phyloP scores from a whole-genome alignment of 2,113 vertebrate species.

The Dipodomys merriami region DNA sequence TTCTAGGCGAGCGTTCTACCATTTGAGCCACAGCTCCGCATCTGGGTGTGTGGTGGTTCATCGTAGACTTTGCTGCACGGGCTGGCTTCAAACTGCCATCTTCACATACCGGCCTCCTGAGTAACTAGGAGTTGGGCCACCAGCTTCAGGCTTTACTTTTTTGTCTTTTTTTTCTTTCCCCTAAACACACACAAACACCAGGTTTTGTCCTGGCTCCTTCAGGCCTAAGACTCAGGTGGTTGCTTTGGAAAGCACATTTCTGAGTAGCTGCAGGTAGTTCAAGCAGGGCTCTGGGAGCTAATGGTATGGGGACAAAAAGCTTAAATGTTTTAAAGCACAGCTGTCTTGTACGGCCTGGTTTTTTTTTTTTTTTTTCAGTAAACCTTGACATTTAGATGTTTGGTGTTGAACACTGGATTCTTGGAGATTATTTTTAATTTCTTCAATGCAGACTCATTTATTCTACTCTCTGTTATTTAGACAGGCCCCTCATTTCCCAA shows the following conservation, averaged over 20 bases:
- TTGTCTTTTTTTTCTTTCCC: too few species aligned
- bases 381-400: slow-evolving; percentile 50
- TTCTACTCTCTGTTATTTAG: background rate
- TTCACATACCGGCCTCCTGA: too few species aligned
- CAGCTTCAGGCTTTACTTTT: too few species aligned
- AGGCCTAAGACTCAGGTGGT: slow-evolving; percentile 53
- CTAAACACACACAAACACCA: too few species aligned
- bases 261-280: slow-evolving; percentile 66
- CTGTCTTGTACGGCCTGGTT: slow-evolving; percentile 11
- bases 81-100: too few species aligned
- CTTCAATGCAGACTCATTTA: background rate
- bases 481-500: background rate
- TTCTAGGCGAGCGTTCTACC: too few species aligned
- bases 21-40: too few species aligned
- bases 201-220: background rate
- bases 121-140: too few species aligned
- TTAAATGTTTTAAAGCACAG: slow-evolving; percentile 49
- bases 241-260: slow-evolving; percentile 59
- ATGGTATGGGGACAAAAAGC: slow-evolving; percentile 33
- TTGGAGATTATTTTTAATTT: slow-evolving; percentile 51
- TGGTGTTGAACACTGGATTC: slow-evolving; percentile 45
- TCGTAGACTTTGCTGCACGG: too few species aligned
- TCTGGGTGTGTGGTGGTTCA: too few species aligned
- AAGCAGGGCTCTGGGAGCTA: background rate
- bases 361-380: background rate